Evolutionary conservation across 2,888 invertebrate genomes (phyloP).

Genomic region (Xylophagus ater): DNA sequence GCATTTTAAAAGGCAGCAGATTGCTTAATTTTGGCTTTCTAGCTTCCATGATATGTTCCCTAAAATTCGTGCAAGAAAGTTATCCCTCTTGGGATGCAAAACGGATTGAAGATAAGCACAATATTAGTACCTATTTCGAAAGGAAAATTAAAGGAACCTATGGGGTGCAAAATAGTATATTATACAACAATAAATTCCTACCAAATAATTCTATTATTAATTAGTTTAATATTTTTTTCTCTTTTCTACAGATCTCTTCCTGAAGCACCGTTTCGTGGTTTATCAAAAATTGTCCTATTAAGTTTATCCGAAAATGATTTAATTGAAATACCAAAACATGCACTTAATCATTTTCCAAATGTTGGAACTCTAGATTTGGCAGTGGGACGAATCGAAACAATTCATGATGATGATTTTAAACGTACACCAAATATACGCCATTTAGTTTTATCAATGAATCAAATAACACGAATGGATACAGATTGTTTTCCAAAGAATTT

Average conservation of each 20-base stretch:
- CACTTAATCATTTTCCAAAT: slow-evolving; percentile 62
- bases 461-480: slow-evolving; percentile 59
- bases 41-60: no score
- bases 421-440: slow-evolving; percentile 57
- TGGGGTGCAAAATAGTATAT: background rate
- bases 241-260: slow-evolving; percentile 52
- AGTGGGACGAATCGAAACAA: slow-evolving; percentile 62
- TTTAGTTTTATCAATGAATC: slow-evolving; percentile 63
- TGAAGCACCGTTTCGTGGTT: slow-evolving; percentile 61
- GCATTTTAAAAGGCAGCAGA: no score
- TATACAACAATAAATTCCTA: background rate
- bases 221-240: slow-evolving; percentile 6
- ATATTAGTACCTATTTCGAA: background rate
- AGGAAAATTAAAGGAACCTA: background rate
- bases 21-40: no score
- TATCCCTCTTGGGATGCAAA: no score
- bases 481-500: slow-evolving; percentile 59
- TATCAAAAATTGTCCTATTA: slow-evolving; percentile 61
- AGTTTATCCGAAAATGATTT: slow-evolving; percentile 72
- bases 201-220: background rate
- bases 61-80: no score
- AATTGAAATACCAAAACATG: slow-evolving; percentile 61
- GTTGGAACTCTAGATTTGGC: slow-evolving; percentile 73
- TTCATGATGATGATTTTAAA: slow-evolving; percentile 64
- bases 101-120: background rate